These are phyloP conservation scores for Arothron firmamentum DNA, from an alignment of 2,113 vertebrate species.

Conservation along the genomic window DNA sequence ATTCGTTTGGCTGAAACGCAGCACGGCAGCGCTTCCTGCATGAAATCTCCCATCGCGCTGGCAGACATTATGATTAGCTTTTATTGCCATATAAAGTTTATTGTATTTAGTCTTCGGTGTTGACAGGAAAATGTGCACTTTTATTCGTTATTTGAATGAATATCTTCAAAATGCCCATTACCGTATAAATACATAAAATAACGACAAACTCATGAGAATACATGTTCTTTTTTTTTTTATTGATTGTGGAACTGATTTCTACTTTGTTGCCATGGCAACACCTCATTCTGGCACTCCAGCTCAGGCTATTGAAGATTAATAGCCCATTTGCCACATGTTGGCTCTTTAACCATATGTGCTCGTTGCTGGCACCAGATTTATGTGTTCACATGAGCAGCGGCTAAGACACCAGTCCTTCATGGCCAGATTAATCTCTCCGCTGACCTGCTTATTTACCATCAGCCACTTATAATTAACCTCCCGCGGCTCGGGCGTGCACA, in stretches of 20 bases:
- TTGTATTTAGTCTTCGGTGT: no score
- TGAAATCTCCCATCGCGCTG: no score
- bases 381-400: conserved; percentile 24
- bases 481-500: conserved; percentile 33
- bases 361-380: conserved; percentile 46
- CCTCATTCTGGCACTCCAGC: conserved; percentile 28
- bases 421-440: conserved; percentile 42
- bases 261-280: conserved; percentile 46
- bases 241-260: conserved; percentile 15
- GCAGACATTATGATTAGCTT: no score
- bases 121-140: no score
- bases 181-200: no score
- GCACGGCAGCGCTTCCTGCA: no score
- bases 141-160: no score
- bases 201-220: no score
- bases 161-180: no score
- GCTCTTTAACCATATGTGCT: conserved; percentile 56
- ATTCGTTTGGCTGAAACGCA: no score
- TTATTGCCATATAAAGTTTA: no score
- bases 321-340: conserved; percentile 71
- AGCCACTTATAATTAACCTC: conserved; percentile 73
- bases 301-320: conserved; percentile 57
- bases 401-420: conserved; percentile 26
- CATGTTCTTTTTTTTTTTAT: no score
- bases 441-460: conserved; percentile 69